A percentile compares a stretch with the other conserved stretches of the same genome.
Evolutionary conservation across 1,140 invertebrate genomes (phyloP).

Genomic region (Scaptomyza montana): DNA sequence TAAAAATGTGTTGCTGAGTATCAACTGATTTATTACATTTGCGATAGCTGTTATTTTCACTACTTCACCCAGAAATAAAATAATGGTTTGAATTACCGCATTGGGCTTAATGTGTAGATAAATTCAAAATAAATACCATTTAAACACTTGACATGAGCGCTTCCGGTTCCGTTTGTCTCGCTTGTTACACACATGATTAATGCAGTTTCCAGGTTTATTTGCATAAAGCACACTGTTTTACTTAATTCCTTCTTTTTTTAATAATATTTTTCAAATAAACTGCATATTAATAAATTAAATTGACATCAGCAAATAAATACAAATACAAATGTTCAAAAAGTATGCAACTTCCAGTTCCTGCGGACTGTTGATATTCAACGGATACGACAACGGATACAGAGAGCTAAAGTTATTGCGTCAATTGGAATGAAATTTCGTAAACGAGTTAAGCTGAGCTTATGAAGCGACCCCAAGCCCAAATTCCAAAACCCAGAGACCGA

Average conservation of each 20-base stretch:
- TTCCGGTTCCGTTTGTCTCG: conserved; percentile 41
- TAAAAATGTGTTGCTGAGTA: no score
- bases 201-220: conserved; percentile 28
- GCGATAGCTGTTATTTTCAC: no score
- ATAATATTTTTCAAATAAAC: conserved; percentile 57
- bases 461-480: conserved; percentile 6
- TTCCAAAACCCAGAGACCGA: not conserved
- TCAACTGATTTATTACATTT: no score
- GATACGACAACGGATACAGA: conserved; percentile 55
- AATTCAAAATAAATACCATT: conserved; percentile 17
- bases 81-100: conserved; percentile 1
- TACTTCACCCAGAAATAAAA: not conserved
- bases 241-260: conserved; percentile 20
- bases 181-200: conserved; percentile 41
- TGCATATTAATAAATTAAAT: conserved; percentile 57
- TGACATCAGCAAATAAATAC: conserved; percentile 14
- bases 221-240: not conserved
- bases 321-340: conserved; percentile 19
- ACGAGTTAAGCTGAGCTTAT: conserved; percentile 44
- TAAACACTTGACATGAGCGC: conserved; percentile 42
- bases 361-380: conserved; percentile 51
- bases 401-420: conserved; percentile 58
- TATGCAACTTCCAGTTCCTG: conserved; percentile 64
- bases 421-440: conserved; percentile 48
- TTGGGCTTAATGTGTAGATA: conserved; percentile 7